phyloP scores from a whole-genome alignment of 2,797 vertebrate genomes.

The Melanotaenia parkinsoni region DNA sequence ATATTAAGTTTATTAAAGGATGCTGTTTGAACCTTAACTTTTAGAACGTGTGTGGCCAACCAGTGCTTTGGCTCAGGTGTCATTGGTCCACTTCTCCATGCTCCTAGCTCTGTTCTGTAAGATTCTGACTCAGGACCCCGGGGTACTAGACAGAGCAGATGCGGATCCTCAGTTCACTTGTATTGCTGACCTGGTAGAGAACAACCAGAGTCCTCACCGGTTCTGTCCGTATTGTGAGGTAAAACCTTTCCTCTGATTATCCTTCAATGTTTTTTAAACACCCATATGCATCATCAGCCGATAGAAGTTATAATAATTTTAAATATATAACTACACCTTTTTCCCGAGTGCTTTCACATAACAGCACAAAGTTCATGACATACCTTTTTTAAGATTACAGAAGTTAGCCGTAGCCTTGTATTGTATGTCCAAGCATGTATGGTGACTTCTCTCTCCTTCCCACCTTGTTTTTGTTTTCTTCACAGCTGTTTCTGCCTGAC shows the following conservation, averaged over 20 bases:
- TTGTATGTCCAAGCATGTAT: background rate
- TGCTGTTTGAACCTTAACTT: conserved; percentile 74
- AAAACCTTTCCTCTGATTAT: conserved; percentile 24
- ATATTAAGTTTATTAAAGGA: background rate
- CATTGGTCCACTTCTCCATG: conserved; percentile 77
- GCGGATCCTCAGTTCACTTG: conserved; percentile 78
- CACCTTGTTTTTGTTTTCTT: conserved; percentile 7
- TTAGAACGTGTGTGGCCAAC: conserved; percentile 77
- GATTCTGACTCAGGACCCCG: conserved; percentile 82
- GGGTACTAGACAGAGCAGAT: conserved; percentile 70
- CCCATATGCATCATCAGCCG: background rate
- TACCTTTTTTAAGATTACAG: background rate
- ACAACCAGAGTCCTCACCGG: conserved; percentile 75
- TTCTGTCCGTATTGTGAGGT: conserved; percentile 89
- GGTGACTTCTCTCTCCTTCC: conserved; percentile 7
- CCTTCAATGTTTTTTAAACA: background rate
- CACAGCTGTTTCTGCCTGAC: conserved; percentile 81
- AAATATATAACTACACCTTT: background rate
- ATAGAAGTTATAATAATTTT: background rate
- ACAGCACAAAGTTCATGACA: background rate
- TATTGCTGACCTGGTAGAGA: conserved; percentile 81
- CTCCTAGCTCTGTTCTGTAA: conserved; percentile 80
- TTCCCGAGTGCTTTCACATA: background rate
- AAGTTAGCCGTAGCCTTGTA: background rate
- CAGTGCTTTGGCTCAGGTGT: conserved; percentile 74